Base-by-base conservation (phyloP, 1,140 invertebrate genomes). In the Habropoda laboriosa region DNA sequence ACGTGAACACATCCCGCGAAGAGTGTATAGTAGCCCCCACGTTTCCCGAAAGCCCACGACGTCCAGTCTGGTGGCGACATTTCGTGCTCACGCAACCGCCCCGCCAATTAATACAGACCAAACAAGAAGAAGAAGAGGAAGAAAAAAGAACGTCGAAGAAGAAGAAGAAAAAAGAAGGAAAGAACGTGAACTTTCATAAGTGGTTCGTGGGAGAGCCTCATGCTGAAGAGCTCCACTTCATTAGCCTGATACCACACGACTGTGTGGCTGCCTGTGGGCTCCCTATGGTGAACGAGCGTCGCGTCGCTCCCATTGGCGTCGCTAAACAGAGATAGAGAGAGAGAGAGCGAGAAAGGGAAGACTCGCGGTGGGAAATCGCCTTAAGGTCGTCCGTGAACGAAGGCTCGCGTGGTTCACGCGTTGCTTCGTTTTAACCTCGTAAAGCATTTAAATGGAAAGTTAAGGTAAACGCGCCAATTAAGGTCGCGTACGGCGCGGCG, bases 241-340 rank as follows among this genome's bases (percentile, higher is more conserved):
- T 75, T 66, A 32, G 74, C 53, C 30, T 32, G 78, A 86, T 89
- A 85, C 85, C 89, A 89, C 87, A 87, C 88, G 89, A 89, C 88
- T 87, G 86, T 79, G 87, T 87, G 89, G 88, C 88, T 87, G 86
- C 76, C 80, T 79, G 79, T 53, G n/a, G 21, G 6, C 80, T 78
- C 79, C 81, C 75, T 76, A 80, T 78, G 81, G 81, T 79, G 53
- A 55, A 78, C 81, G 63, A 24, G 27, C 30, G 3, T 70, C 63
- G n/a, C 80, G 51, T 68, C 63, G 58, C 51, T 40, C 42, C 68
- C 76, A 35, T 79, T 60, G 71, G 55, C 55, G 40, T 30, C 32
- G 51, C 12, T 8, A 47, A n/a, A 27, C n/a, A n/a, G n/a, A n/a
- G n/a, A n/a, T n/a, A n/a, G n/a, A n/a, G n/a, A n/a, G n/a, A n/a